Percentiles rank a stretch among this genome's conserved stretches.
Conservation (phyloP, 2,888 invertebrate species). For the Pachymerium ferrugineum region DNA sequence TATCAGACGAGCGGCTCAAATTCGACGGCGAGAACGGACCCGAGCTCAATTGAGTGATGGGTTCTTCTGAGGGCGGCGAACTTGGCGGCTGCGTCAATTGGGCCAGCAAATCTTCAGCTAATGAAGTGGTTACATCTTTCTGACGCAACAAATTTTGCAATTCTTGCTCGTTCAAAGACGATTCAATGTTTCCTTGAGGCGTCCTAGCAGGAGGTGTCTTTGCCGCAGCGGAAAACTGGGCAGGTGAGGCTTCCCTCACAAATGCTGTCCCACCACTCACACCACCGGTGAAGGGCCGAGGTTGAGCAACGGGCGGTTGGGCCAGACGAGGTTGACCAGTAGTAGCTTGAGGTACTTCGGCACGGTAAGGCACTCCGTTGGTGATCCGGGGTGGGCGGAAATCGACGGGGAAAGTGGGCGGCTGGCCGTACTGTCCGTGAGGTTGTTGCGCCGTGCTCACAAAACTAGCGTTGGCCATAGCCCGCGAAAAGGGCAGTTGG, state of each 20-base stretch:
- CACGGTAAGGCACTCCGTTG: constrained; percentile 33
- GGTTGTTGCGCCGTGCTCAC: neutral
- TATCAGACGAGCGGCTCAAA: constrained; percentile 42
- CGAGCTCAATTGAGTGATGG: constrained; percentile 36
- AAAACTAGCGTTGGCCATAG: constrained; percentile 29
- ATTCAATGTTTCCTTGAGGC: neutral
- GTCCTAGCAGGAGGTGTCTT: neutral
- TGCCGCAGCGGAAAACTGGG: neutral
- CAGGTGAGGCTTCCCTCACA: neutral
- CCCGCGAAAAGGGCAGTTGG: constrained; percentile 12
- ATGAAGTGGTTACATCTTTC: constrained; percentile 67
- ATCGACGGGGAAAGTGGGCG: constrained; percentile 30
- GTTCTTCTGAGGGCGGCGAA: constrained; percentile 30
- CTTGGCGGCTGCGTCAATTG: constrained; percentile 55
- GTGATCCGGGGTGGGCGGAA: constrained; percentile 31
- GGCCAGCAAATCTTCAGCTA: constrained; percentile 81
- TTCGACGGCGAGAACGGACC: constrained; percentile 37
- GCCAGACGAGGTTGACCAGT: constrained; percentile 5
- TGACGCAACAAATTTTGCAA: constrained; percentile 66
- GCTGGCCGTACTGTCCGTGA: constrained; percentile 31
- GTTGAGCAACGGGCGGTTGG: neutral
- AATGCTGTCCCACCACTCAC: neutral
- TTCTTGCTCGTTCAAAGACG: constrained; percentile 61
- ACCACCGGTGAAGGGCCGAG: neutral
- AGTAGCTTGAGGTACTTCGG: constrained; percentile 23